Conservation (phyloP, 1,140 invertebrate genomes). For the Ooceraea biroi region DNA sequence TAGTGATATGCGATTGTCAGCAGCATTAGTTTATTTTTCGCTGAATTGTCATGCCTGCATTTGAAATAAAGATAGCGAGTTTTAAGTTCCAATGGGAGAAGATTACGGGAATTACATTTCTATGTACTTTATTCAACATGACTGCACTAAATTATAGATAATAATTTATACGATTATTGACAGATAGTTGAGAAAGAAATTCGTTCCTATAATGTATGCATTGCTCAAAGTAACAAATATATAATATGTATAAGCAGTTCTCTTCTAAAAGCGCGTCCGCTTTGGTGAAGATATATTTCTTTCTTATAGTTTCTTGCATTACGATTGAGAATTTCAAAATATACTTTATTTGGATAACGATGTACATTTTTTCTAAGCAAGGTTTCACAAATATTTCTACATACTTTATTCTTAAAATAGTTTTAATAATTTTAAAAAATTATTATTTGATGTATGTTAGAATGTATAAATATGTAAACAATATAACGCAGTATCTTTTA, state of each 20-base stretch:
- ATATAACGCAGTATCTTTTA: constrained; percentile 35
- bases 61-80: constrained; percentile 11
- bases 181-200: constrained; percentile 33
- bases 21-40: neutral
- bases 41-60: constrained; percentile 21
- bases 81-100: neutral
- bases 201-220: constrained; percentile 40
- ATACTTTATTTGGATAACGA: neutral
- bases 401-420: constrained; percentile 2
- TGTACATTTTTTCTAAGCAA: constrained; percentile 5
- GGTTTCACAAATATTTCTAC: neutral
- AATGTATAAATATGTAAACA: constrained; percentile 15
- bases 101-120: constrained; percentile 1
- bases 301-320: neutral
- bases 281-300: constrained; percentile 12
- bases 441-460: constrained; percentile 9
- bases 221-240: constrained; percentile 49
- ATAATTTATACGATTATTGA: neutral
- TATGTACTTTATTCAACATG: neutral
- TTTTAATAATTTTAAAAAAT: neutral
- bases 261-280: constrained; percentile 34
- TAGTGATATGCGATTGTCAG: constrained; percentile 22
- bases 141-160: constrained; percentile 9
- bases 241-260: constrained; percentile 45
- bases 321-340: constrained; percentile 7